Base-by-base conservation (phyloP, 2,113 vertebrate species). In the Uropsilus gracilis region DNA sequence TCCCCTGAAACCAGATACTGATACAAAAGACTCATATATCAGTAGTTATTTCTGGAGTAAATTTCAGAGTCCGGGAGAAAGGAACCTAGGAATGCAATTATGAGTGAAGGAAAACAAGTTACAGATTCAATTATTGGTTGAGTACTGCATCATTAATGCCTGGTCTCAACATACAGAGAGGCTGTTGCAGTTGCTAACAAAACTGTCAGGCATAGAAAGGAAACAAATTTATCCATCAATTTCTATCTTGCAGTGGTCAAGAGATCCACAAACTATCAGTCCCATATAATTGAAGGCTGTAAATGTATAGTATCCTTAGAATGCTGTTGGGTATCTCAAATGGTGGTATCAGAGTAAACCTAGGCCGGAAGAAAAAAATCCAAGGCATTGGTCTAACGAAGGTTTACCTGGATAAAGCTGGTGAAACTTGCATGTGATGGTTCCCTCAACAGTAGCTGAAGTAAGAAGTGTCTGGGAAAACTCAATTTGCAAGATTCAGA, bases 371-470 rank as follows among this genome's bases (percentile, higher is more conserved):
- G n/a, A 69, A 82, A 81, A 4, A 85, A 80, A 72, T 37, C 16
- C 3, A 53, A 71, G 8, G 10, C 18, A 46, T 20, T 48, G 17
- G 6, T 42, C 50, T 57, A 69, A 55, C 64, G 22, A 63, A 28
- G 1, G 11, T 69, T 3, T 3, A 30, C 64, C 18, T 18, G 26
- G 24, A 42, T 24, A 37, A 71, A 88, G 2, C 37, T 37, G 64
- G 48, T 22, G 22, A 30, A 20, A 1, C 20, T 11, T 34, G 8
- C 0, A 8, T 32, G 7, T 3, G 34, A 42, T 14, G 3, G 17
- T 28, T 66, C 6, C 22, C 4, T 69, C n/a, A 69, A 32, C 5
- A 64, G 7, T 39, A 24, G 10, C 32, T 30, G 2, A 8, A 83
- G 48, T 83, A 61, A 53, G 26, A 80, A 16, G 10, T 39, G 2